Evolutionary conservation across 2,888 invertebrate genomes (phyloP), one percentile per base, ranked within the genome.

Genomic region (Drosophila monieri): DNA sequence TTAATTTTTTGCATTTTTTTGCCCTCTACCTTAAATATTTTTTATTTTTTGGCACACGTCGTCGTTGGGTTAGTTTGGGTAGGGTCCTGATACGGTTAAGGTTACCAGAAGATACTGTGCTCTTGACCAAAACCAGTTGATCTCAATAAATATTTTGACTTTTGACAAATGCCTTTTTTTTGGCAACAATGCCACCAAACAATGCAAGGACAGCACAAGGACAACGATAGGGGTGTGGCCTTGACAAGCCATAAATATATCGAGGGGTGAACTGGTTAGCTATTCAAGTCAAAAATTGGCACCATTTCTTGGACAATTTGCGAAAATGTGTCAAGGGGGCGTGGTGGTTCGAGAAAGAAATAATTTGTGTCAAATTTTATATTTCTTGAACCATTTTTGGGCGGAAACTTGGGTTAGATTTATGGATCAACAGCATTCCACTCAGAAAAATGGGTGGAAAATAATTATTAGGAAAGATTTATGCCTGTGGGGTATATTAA

Each of bases 91-190:
- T 65, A 54, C 66, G 64, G 64, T 55, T 65, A 65, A 54, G 66
- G 64, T 66, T 65, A 66, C 67, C 66, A 21, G 53, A 47, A 62
- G 27, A 48, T 44, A 44, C n/a, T 43, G 32, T 48, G 35, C 44
- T 66, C 46, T 66, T 66, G 49, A 71, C 55, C 47, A 52, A 57
- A 79, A 83, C 73, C 80, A 75, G 73, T 83, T 88, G 89, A 88
- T 85, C 87, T 89, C 85, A 86, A 88, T 89, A 89, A 88, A 89
- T 88, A 88, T 89, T 89, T 88, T 85, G 86, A 86, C 85, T 85
- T 65, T 77, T 86, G 88, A 89, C 87, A 86, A 81, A 85, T 77
- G 74, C 78, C 77, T 75, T 67, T 58, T n/a, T 58, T 37, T 41
- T 41, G 72, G 66, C 69, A 69, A 59, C 39, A 25, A 25, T 21